Evolutionary conservation across 2,113 vertebrate genomes (phyloP).

Genomic region (Thomomys bottae): DNA sequence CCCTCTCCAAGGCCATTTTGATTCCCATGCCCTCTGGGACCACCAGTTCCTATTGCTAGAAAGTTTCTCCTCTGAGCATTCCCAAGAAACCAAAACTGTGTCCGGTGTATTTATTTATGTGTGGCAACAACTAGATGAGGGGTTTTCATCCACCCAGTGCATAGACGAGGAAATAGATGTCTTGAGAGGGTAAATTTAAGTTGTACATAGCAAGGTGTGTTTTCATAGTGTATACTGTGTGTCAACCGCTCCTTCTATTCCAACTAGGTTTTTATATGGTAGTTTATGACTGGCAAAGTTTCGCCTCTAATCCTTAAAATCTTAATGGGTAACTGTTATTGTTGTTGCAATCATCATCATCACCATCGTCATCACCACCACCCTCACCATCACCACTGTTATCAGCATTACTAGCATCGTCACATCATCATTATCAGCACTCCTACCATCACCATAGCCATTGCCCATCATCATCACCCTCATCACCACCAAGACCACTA

Average conservation of each 20-base stretch:
- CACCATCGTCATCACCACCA: not conserved
- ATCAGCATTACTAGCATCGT: not conserved
- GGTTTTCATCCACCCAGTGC: not conserved
- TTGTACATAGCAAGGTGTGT: too few species aligned
- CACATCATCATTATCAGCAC: not conserved
- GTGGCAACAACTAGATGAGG: not conserved
- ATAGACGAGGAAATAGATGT: not conserved
- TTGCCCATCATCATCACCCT: not conserved
- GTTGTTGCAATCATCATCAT: not conserved
- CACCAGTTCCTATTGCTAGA: slow-evolving; percentile 27
- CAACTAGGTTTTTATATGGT: not conserved
- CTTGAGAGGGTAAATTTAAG: too few species aligned
- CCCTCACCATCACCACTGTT: not conserved
- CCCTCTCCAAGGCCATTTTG: not conserved
- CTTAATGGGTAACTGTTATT: not conserved
- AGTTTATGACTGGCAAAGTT: not conserved
- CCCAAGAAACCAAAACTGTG: not conserved
- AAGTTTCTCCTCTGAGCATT: not conserved
- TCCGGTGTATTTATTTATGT: not conserved
- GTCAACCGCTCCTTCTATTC: too few species aligned
- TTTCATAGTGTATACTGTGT: too few species aligned
- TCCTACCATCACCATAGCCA: not conserved
- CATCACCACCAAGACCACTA: not conserved
- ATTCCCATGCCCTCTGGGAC: not conserved
- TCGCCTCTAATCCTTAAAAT: not conserved